Conservation (phyloP, 2,888 invertebrate genomes). For the Erebia aethiops region DNA sequence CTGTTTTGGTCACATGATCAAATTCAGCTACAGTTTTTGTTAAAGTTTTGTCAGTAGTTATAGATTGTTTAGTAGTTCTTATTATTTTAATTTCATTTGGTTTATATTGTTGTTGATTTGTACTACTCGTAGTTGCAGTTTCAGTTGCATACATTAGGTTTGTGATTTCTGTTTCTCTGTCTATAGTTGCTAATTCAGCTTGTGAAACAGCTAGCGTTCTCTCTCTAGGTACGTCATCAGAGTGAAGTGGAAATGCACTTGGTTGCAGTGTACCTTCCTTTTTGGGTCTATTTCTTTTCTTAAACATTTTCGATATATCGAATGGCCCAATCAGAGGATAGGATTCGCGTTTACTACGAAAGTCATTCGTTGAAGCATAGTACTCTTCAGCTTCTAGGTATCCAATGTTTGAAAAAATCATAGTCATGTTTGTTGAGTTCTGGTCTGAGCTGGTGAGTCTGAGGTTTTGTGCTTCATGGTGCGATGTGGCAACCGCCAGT, state of each 20-base stretch:
- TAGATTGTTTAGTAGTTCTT: not conserved
- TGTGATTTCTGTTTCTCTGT: not conserved
- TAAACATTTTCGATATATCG: slow-evolving; percentile 65
- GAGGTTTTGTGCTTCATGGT: slow-evolving; percentile 23
- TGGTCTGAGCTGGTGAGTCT: slow-evolving; percentile 6
- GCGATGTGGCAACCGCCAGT: slow-evolving; percentile 33
- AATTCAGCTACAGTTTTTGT: not conserved
- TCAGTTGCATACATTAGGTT: not conserved
- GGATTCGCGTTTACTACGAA: slow-evolving; percentile 50
- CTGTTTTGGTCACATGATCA: not conserved
- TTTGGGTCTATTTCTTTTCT: slow-evolving; percentile 52
- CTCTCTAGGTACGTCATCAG: slow-evolving; percentile 23
- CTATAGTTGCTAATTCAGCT: slow-evolving; percentile 3
- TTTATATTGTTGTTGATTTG: not conserved
- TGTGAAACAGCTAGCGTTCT: slow-evolving; percentile 21
- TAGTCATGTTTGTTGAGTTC: slow-evolving; percentile 22
- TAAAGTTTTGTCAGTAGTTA: not conserved
- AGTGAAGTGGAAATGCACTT: slow-evolving; percentile 52
- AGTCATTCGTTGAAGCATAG: slow-evolving; percentile 25
- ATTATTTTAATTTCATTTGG: not conserved
- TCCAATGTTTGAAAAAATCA: slow-evolving; percentile 18
- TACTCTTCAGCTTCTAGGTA: slow-evolving; percentile 32
- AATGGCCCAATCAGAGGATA: slow-evolving; percentile 66
- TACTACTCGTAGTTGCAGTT: not conserved
- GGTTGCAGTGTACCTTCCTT: slow-evolving; percentile 42